Percentiles rank a stretch among this genome's conserved stretches.
Evolutionary conservation across 1,140 invertebrate species (phyloP).

Genomic region (Arctopsyche grandis): DNA sequence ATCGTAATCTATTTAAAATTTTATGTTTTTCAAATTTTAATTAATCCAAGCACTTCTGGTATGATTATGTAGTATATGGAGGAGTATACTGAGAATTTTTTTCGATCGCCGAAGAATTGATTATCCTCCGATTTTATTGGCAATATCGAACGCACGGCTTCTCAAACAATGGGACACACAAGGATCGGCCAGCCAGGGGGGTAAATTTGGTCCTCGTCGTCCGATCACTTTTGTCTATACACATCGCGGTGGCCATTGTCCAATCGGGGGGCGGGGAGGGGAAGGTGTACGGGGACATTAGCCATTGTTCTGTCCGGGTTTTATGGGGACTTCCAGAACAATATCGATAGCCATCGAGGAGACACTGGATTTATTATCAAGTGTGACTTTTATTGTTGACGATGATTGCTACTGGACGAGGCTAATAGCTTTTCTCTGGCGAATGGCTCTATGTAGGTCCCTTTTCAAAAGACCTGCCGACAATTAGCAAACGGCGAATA

Average conservation of each 20-base stretch:
- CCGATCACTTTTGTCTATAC: slow-evolving; percentile 17
- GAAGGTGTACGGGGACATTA: slow-evolving; percentile 39
- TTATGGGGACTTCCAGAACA: slow-evolving; percentile 40
- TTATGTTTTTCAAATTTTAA: too few relatives aligned
- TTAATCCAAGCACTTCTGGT: too few relatives aligned
- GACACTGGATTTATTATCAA: slow-evolving; percentile 51
- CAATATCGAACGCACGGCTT: not conserved
- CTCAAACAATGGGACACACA: slow-evolving; percentile 16
- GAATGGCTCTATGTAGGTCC: too few relatives aligned
- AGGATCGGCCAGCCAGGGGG: not conserved
- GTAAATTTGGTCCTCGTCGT: slow-evolving; percentile 16
- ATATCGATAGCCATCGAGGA: slow-evolving; percentile 39
- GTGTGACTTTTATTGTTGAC: slow-evolving; percentile 53
- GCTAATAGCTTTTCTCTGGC: slow-evolving; percentile 44
- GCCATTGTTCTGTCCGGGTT: slow-evolving; percentile 46
- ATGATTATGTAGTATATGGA: not conserved
- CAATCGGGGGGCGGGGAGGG: not conserved
- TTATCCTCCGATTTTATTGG: slow-evolving; percentile 17
- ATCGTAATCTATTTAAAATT: too few relatives aligned
- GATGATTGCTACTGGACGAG: slow-evolving; percentile 50
- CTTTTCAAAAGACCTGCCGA: too few relatives aligned
- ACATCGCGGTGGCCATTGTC: slow-evolving; percentile 20
- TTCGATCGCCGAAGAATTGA: not conserved
- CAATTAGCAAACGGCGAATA: too few relatives aligned
- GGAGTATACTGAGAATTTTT: not conserved